A percentile compares a stretch with the other conserved stretches of the same genome.
phyloP scores from a whole-genome alignment of 2,797 vertebrate species.

The Oryzias sinensis region DNA sequence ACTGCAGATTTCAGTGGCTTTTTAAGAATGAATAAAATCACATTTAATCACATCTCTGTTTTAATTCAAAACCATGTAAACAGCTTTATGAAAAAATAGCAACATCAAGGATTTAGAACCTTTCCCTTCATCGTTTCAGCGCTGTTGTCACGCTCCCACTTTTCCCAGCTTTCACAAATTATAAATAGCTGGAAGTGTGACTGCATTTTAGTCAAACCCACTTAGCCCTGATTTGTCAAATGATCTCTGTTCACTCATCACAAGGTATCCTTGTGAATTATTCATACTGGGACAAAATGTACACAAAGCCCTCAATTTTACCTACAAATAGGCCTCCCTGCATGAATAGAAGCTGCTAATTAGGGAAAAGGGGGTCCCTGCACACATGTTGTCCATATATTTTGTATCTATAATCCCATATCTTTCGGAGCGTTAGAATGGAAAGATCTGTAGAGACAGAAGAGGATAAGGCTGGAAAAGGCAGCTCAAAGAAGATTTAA shows the following conservation, averaged over 20 bases:
- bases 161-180: constrained; percentile 2
- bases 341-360: too few species aligned
- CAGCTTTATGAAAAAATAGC: background rate
- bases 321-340: background rate
- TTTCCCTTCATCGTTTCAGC: background rate
- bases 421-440: too few species aligned
- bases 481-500: background rate
- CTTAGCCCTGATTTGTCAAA: constrained; percentile 20
- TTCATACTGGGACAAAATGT: constrained; percentile 13
- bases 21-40: too few species aligned
- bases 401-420: too few species aligned
- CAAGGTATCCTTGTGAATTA: constrained; percentile 24
- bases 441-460: background rate
- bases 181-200: constrained; percentile 13
- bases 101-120: background rate
- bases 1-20: too few species aligned
- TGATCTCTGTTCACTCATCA: constrained; percentile 19
- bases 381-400: too few species aligned
- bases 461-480: background rate
- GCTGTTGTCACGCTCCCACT: background rate
- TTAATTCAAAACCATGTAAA: background rate
- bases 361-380: too few species aligned
- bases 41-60: background rate
- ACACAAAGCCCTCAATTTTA: background rate
- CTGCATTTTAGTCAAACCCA: constrained; percentile 10